Conservation (phyloP, 2,113 vertebrate species). For the Platanista minor region DNA sequence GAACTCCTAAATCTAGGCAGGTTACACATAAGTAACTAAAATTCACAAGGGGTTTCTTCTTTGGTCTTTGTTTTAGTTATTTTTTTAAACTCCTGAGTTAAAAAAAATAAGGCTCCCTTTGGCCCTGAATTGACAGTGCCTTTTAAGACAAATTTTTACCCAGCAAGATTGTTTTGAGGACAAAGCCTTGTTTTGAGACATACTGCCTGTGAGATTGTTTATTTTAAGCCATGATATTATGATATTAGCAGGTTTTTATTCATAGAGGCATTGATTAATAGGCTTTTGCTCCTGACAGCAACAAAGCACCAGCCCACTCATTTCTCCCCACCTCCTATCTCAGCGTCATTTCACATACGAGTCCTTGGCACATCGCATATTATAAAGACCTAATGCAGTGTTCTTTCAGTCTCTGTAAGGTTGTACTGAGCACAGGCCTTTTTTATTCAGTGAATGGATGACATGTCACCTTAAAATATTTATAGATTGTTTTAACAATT, state of each 20-base stretch:
- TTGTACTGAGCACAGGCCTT: not conserved
- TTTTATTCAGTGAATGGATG: not conserved
- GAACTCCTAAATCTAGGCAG: not conserved
- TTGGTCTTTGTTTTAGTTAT: not conserved
- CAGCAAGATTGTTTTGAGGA: not conserved
- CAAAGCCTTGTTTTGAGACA: constrained; percentile 24
- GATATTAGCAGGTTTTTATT: constrained; percentile 6
- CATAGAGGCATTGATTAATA: not conserved
- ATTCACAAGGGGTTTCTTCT: not conserved
- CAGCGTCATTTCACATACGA: not conserved
- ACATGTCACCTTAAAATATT: not conserved
- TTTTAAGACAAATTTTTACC: constrained; percentile 12
- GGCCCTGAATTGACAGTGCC: not conserved
- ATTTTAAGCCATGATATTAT: constrained; percentile 24
- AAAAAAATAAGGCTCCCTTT: not conserved
- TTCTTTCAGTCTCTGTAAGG: not conserved
- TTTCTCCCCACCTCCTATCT: not conserved
- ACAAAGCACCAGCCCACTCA: not conserved
- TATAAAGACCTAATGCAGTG: not conserved
- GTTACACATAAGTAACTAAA: not conserved
- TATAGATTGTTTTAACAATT: not conserved
- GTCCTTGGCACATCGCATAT: not conserved
- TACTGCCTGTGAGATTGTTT: not conserved
- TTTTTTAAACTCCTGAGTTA: not conserved
- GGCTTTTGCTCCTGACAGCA: not conserved